A percentile compares a stretch with the other conserved stretches of the same genome.
Evolutionary conservation across 2,888 invertebrate genomes (phyloP).

Genomic region (Nesidiocoris tenuis): DNA sequence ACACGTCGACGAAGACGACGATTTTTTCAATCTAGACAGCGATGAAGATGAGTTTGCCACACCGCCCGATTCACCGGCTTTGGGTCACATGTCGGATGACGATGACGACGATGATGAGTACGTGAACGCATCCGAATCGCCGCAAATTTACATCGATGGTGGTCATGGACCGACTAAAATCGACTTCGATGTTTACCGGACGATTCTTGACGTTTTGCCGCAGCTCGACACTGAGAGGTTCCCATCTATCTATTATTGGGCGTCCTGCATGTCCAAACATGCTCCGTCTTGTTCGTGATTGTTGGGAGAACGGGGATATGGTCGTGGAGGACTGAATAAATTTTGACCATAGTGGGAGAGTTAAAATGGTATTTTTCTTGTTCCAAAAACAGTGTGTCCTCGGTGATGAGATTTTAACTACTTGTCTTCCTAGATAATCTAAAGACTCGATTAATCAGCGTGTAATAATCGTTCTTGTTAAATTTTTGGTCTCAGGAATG

Average conservation of each 20-base stretch:
- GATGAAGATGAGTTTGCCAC: constrained; percentile 25
- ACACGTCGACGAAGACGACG: neutral
- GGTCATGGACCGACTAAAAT: constrained; percentile 4
- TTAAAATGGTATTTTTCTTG: too few relatives aligned
- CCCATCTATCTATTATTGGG: constrained; percentile 13
- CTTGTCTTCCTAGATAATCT: too few relatives aligned
- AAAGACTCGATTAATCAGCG: too few relatives aligned
- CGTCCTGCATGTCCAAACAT: constrained; percentile 20
- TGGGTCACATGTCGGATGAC: neutral
- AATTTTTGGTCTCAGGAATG: too few relatives aligned
- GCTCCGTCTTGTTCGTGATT: neutral
- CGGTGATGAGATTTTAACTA: too few relatives aligned
- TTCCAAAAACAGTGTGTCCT: too few relatives aligned
- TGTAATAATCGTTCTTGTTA: too few relatives aligned
- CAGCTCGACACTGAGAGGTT: constrained; percentile 8
- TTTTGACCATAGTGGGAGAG: too few relatives aligned
- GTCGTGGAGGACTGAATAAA: too few relatives aligned
- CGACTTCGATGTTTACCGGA: constrained; percentile 23
- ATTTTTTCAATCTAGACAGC: neutral
- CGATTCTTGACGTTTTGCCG: neutral
- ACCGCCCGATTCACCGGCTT: constrained; percentile 12
- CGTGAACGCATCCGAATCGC: constrained; percentile 12
- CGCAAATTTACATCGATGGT: constrained; percentile 18
- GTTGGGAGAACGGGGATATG: too few relatives aligned
- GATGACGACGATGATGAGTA: constrained; percentile 13